These are phyloP conservation scores for Nipponacmea schrenckii DNA, from an alignment of 2,888 invertebrate species.

Conservation along the genomic window DNA sequence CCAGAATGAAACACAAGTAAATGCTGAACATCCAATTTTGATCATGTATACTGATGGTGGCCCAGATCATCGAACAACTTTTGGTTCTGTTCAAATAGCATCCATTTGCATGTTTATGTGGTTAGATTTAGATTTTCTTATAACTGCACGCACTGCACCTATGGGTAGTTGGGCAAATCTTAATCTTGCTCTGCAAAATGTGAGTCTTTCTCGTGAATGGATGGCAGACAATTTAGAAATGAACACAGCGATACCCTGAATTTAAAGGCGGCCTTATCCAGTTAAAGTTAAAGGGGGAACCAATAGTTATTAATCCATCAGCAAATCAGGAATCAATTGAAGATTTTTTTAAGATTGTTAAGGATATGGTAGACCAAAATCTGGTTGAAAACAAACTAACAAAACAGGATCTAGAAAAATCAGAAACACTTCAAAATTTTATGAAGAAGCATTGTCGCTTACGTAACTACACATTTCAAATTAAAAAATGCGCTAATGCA, in stretches of 20 bases:
- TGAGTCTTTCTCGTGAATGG: background rate
- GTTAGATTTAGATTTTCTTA: background rate
- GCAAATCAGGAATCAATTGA: constrained; percentile 3
- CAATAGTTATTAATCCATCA: background rate
- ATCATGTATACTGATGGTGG: too few species aligned
- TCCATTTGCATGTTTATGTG: background rate
- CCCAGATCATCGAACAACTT: background rate
- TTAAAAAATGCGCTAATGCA: too few species aligned
- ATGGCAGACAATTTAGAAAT: too few species aligned
- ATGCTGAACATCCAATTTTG: background rate
- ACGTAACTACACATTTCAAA: too few species aligned
- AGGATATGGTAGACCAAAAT: background rate
- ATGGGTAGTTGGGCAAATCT: background rate
- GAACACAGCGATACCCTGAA: background rate
- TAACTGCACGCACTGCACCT: background rate
- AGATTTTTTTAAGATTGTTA: background rate
- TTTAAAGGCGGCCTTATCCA: background rate
- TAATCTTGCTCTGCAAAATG: background rate
- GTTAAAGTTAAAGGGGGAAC: background rate
- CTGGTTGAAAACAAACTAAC: constrained; percentile 1
- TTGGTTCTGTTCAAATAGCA: background rate
- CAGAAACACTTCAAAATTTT: too few species aligned
- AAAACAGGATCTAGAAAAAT: too few species aligned
- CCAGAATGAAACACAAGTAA: constrained; percentile 2
- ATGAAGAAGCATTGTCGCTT: too few species aligned